A percentile compares a stretch with the other conserved stretches of the same genome.
Conservation (phyloP, 2,797 vertebrate species). For the Urophycis tenuis region DNA sequence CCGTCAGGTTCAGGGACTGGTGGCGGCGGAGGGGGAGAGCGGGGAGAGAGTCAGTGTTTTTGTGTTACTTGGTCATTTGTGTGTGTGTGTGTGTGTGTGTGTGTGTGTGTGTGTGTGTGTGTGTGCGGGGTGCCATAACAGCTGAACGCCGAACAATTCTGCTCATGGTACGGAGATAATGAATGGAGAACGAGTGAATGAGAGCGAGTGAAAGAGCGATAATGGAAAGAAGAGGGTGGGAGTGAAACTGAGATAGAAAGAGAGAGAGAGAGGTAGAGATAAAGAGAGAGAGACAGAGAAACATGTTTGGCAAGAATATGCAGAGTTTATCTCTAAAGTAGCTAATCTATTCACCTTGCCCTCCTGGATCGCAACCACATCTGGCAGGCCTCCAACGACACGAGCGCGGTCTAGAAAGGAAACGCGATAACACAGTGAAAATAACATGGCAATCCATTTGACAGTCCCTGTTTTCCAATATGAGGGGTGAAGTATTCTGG, state of each 20-base stretch:
- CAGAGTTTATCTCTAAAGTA: background rate
- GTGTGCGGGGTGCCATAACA: background rate
- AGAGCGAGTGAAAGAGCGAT: background rate
- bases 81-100: background rate
- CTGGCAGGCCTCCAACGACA: conserved; percentile 91
- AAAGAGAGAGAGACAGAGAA: conserved; percentile 1
- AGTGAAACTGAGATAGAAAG: conserved; percentile 2
- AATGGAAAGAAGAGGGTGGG: background rate
- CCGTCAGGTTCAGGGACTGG: conserved; percentile 94
- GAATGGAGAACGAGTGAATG: background rate
- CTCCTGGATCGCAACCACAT: conserved; percentile 97
- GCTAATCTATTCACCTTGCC: conserved; percentile 81
- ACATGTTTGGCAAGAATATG: background rate
- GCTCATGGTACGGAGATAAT: background rate
- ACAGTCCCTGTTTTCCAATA: background rate
- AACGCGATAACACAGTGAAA: conserved; percentile 25
- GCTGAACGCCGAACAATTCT: background rate
- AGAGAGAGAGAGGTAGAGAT: background rate
- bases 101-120: background rate
- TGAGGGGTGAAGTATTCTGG: background rate
- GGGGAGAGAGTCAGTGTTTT: background rate
- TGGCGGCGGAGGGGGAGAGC: background rate
- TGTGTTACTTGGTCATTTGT: background rate
- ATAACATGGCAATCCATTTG: background rate
- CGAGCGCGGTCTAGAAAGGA: conserved; percentile 86